Percentiles rank a stretch among this genome's conserved stretches.
Conservation (phyloP, 2,797 vertebrate species). For the Coluber constrictor region DNA sequence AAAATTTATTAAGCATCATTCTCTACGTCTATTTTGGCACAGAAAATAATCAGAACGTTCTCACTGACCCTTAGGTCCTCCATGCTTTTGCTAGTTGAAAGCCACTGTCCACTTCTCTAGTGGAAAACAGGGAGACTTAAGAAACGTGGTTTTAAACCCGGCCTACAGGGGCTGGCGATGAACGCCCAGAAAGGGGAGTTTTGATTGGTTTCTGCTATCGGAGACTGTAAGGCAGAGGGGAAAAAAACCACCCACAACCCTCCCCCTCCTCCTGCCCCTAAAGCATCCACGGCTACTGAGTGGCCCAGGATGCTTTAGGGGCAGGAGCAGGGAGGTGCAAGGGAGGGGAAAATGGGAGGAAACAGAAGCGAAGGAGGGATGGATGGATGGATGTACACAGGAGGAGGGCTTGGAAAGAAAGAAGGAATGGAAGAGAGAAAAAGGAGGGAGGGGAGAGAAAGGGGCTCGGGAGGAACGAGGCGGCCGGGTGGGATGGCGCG, state of each 20-base stretch:
- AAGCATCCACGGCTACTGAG: conserved; percentile 71
- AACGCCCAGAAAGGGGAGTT: conserved; percentile 80
- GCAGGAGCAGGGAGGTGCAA: conserved; percentile 62
- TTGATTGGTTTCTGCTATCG: conserved; percentile 72
- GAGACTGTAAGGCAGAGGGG: conserved; percentile 63
- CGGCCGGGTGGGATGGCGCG: conserved; percentile 43
- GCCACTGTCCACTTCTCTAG: conserved; percentile 46
- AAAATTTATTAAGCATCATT: not conserved
- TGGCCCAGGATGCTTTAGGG: conserved; percentile 64
- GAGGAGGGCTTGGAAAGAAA: conserved; percentile 34
- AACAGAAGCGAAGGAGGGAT: conserved; percentile 50
- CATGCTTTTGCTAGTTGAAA: conserved; percentile 42
- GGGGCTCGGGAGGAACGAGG: not conserved
- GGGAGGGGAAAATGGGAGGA: conserved; percentile 61
- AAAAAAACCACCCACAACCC: conserved; percentile 69
- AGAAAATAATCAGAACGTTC: not conserved
- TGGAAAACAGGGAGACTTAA: conserved; percentile 60
- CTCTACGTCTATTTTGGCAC: conserved; percentile 29
- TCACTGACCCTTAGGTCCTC: conserved; percentile 27
- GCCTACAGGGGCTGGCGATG: conserved; percentile 75
- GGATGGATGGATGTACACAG: conserved; percentile 43
- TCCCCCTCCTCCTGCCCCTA: conserved; percentile 74
- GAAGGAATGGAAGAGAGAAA: conserved; percentile 30
- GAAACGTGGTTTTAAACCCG: conserved; percentile 81
- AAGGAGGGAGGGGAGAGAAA: conserved; percentile 26